Evolutionary conservation across 1,140 invertebrate species (phyloP).

Genomic region (Drosophila yakuba): DNA sequence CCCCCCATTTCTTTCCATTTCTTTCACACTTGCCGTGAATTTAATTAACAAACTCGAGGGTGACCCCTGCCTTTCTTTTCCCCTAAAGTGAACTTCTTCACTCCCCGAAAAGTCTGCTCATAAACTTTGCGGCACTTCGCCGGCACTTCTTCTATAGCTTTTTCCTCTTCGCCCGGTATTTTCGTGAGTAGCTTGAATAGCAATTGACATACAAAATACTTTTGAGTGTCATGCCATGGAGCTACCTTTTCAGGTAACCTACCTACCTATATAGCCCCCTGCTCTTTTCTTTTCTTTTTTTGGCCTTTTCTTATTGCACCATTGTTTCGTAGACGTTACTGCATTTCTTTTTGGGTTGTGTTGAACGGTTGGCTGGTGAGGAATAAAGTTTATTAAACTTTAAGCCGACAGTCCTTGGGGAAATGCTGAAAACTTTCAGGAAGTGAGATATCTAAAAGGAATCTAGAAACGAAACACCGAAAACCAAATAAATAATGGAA

Average conservation of each 20-base stretch:
- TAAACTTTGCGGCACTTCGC: slow-evolving; percentile 58
- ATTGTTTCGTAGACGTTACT: slow-evolving; percentile 51
- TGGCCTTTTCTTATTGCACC: slow-evolving; percentile 29
- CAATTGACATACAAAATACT: slow-evolving; percentile 69
- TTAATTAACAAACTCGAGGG: slow-evolving; percentile 63
- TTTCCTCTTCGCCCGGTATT: slow-evolving; percentile 5
- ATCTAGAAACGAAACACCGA: neutral
- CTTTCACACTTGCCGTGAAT: slow-evolving; percentile 54
- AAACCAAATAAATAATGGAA: neutral
- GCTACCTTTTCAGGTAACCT: slow-evolving; percentile 41
- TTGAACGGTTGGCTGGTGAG: slow-evolving; percentile 6
- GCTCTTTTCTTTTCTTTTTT: neutral
- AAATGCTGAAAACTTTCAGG: neutral
- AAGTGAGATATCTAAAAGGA: neutral
- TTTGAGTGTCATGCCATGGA: slow-evolving; percentile 56
- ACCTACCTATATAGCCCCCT: neutral
- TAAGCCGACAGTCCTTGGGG: neutral
- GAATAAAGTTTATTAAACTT: slow-evolving; percentile 58
- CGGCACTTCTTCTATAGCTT: slow-evolving; percentile 25
- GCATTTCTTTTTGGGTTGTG: slow-evolving; percentile 35
- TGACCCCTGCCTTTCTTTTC: slow-evolving; percentile 19
- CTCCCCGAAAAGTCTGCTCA: slow-evolving; percentile 42
- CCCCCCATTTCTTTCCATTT: neutral
- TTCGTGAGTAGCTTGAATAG: slow-evolving; percentile 63
- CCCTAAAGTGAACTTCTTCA: slow-evolving; percentile 34